Evolutionary conservation across 2,113 vertebrate species (phyloP), one percentile per base, ranked within the genome.

Genomic region (Tapirus terrestris): DNA sequence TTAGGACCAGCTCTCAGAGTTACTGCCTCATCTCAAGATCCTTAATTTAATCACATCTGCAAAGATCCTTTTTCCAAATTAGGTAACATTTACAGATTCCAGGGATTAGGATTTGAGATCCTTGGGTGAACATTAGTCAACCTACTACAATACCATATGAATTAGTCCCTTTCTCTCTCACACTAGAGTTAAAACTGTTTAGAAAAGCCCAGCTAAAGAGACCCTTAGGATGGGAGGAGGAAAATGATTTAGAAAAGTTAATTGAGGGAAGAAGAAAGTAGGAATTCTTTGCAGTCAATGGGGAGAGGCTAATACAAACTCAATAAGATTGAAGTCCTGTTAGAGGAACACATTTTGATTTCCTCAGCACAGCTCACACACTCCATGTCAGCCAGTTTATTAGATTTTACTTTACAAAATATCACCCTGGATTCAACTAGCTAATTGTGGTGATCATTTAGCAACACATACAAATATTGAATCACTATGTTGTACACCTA

Each of bases 271-370:
- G 25, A 29, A 88, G 53, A 79, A 93, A 82, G 16, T 16, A 83
- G 63, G 11, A 91, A 60, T 83, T 96, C 33, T 82, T 96, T 96
- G 36, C 8, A 91, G 70, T 45, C 53, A 67, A 21, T 58, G 27
- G 63, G 18, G 60, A 96, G 43, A 83, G 31, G 43, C 61, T 82
- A 88, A 83, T 39, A 87, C 67, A 76, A 91, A 96, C 27, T 83
- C 61, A 82, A 11, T 84, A 27, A 76, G 8, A 68, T 63, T 76
- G 79, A 86, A 90, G 23, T 86, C 27, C 67, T 82, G 13, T 21
- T 90, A 53, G 27, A 76, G 48, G 36, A 82, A 81, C n/a, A 82
- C 16, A 76, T 48, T 93, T 97, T 63, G 31, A 76, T 87, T 93
- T 86, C 29, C n/a, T 95, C 6, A 86, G 23, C 27, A 90, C 23